Conservation (phyloP, 2,113 vertebrate species). For the Oostethus manadensis region DNA sequence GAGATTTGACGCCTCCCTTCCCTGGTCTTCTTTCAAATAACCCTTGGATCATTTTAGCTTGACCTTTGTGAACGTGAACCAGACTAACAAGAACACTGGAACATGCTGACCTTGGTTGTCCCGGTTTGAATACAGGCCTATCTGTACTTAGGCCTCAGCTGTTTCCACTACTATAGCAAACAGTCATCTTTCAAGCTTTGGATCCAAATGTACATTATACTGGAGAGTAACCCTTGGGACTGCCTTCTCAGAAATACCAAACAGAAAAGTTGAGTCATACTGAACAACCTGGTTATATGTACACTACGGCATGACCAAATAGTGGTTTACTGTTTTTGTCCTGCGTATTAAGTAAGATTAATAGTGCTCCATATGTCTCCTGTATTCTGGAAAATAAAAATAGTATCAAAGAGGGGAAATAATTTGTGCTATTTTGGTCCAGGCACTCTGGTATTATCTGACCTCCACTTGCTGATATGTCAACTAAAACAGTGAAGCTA, state of each 20-base stretch:
- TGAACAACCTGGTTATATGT: conserved; percentile 3
- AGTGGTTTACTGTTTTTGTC: conserved; percentile 1
- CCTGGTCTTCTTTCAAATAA: not conserved
- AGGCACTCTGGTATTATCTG: conserved; percentile 39
- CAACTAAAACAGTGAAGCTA: conserved; percentile 37
- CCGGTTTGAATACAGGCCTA: not conserved
- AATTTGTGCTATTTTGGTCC: conserved; percentile 48
- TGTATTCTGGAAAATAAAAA: conserved; percentile 27
- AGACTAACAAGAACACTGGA: not conserved
- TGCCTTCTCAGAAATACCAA: conserved; percentile 5
- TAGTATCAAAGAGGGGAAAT: conserved; percentile 27
- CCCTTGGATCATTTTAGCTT: not conserved
- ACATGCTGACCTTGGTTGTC: not conserved
- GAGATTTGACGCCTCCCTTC: not conserved
- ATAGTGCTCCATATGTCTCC: conserved; percentile 15
- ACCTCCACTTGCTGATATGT: conserved; percentile 42
- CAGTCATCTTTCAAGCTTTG: not conserved
- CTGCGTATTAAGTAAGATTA: conserved; percentile 9
- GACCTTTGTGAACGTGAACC: not conserved
- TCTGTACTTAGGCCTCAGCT: not conserved
- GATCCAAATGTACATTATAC: not conserved
- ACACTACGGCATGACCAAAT: not conserved
- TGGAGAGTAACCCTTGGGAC: not conserved
- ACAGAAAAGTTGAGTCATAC: conserved; percentile 19
- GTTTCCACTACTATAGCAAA: not conserved